These are phyloP conservation scores for Falco biarmicus DNA, from an alignment of 2,797 vertebrate genomes.

Conservation along the genomic window DNA sequence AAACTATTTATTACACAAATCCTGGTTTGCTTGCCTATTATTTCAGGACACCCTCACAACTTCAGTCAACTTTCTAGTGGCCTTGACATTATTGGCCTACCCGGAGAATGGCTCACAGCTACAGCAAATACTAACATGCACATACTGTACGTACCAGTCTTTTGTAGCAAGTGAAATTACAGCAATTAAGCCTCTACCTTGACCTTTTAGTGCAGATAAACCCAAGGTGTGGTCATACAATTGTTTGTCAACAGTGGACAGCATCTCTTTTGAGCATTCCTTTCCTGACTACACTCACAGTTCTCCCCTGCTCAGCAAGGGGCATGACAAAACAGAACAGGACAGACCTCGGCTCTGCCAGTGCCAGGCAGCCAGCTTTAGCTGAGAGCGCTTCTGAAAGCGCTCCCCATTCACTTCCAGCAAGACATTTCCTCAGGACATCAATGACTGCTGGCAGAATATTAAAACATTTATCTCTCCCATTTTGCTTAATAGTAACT, in stretches of 20 bases:
- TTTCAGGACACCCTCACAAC: conserved; percentile 73
- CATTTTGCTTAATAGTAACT: background rate
- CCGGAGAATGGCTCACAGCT: conserved; percentile 79
- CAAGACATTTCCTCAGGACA: background rate
- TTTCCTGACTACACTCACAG: background rate
- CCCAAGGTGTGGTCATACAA: too few species aligned
- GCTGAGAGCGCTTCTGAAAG: background rate
- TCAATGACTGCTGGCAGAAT: background rate
- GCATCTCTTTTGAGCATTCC: background rate
- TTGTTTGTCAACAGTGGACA: background rate
- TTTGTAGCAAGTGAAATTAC: background rate
- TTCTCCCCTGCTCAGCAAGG: background rate
- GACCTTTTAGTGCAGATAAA: background rate
- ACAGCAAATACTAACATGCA: conserved; percentile 79
- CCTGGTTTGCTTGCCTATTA: background rate
- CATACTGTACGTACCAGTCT: background rate
- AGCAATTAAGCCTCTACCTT: background rate
- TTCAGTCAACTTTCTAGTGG: conserved; percentile 81
- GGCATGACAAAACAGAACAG: fast-evolving
- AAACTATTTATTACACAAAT: background rate
- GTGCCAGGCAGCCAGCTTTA: background rate
- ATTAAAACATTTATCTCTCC: background rate
- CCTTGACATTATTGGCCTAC: conserved; percentile 75
- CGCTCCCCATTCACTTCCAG: background rate
- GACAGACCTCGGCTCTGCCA: background rate